Evolutionary conservation across 2,113 vertebrate genomes (phyloP).

Genomic region (Pseudois nayaur): DNA sequence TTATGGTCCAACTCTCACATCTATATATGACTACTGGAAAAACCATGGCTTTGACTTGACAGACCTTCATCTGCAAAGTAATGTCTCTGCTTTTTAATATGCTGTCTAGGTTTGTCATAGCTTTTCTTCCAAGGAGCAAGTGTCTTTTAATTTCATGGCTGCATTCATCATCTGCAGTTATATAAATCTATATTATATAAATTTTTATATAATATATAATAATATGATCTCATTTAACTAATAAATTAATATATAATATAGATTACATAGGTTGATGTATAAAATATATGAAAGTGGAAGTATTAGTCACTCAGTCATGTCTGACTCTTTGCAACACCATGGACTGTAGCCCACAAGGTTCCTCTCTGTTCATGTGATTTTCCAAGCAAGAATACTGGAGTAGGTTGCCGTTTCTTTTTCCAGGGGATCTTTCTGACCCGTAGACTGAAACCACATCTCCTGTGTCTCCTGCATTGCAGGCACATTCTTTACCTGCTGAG

Average conservation of each 20-base stretch:
- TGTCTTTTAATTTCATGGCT: background rate
- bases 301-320: background rate
- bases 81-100: background rate
- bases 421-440: background rate
- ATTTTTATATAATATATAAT: background rate
- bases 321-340: background rate
- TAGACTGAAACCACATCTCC: background rate
- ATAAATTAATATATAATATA: background rate
- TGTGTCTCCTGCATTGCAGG: background rate
- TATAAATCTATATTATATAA: background rate
- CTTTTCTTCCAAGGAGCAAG: background rate
- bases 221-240: background rate
- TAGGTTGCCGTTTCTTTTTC: background rate
- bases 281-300: background rate
- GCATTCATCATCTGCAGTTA: background rate
- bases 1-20: background rate
- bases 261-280: background rate
- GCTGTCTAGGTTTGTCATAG: background rate
- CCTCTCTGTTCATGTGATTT: background rate
- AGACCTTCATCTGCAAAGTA: background rate
- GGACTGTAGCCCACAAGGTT: background rate
- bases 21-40: background rate
- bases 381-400: background rate
- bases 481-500: background rate
- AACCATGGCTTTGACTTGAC: background rate